Evolutionary conservation across 2,888 invertebrate genomes (phyloP), one percentile per base, ranked within the genome.

Genomic region (Drosophila birchii): DNA sequence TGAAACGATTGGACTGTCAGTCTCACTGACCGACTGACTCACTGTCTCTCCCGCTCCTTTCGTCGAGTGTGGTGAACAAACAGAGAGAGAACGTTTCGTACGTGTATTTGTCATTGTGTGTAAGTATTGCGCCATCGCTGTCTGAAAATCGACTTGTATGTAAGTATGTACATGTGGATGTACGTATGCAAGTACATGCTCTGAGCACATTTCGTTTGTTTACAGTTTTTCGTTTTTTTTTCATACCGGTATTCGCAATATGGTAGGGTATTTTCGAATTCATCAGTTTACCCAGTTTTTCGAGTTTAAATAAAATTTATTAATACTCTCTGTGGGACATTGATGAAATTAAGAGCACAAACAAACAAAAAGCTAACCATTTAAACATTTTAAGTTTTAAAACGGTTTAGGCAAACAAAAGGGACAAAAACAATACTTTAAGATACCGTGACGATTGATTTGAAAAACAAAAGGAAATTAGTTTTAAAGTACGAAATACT

Each of bases 191-290:
- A 51, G 43, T 45, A 41, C 29, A n/a, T 26, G 5, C 55, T 63
- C 45, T 58, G 73, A 77, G 69, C 58, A 79, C 73, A 83, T 83
- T 83, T 81, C 71, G 69, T 86, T 84, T 84, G 83, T 84, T 84
- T 86, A 84, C 84, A 79, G 79, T 84, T 84, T 86, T 64, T 64
- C 26, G 39, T 26, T 26, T 26, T 26, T 23, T 54, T 47, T 64
- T 55, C 44, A 34, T 39, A 29, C 63, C 61, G 20, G 39, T 57
- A 29, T 44, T 43, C 4, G 12, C 26, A 44, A 60, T 23, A 32
- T 23, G 20, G 6, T 8, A 36, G 47, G 49, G 26, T 34, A 43
- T 49, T 11, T 41, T 47, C 18, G 20, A 29, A 49, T 49, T 64
- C 12, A 3, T 16, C 14, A 62, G 8, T 23, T 32, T 8, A 16